Percentiles rank a stretch among this genome's conserved stretches.
These are phyloP conservation scores for Thereva nobilitata DNA, from an alignment of 2,888 invertebrate species.

Conservation along the genomic window DNA sequence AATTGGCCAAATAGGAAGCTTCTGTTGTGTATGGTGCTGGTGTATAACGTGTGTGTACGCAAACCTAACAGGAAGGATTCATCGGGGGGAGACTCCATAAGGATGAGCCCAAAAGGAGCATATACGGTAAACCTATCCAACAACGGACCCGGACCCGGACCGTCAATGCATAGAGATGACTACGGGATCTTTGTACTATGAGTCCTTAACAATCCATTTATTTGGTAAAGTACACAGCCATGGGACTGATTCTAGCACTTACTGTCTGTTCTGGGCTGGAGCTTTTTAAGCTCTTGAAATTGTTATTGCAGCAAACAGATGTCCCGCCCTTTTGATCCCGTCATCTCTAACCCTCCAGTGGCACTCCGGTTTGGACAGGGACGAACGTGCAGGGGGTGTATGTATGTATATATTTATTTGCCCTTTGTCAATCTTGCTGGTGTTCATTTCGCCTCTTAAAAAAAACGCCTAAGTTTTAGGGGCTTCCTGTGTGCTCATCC, in stretches of 20 bases:
- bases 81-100: too few species aligned
- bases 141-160: too few species aligned
- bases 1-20: conserved; percentile 22
- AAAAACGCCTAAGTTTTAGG: neutral
- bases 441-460: neutral
- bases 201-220: conserved; percentile 19
- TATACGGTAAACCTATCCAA: too few species aligned
- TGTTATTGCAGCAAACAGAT: conserved; percentile 21
- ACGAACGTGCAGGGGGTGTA: neutral
- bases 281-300: conserved; percentile 18
- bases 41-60: too few species aligned
- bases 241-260: conserved; percentile 9
- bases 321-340: conserved; percentile 16
- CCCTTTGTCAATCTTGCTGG: conserved; percentile 19
- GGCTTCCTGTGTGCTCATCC: neutral
- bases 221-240: conserved; percentile 2
- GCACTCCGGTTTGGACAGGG: neutral
- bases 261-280: conserved; percentile 8
- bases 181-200: too few species aligned
- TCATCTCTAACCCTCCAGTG: neutral
- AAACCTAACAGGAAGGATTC: too few species aligned
- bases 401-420: conserved; percentile 18
- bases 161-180: too few species aligned
- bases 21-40: too few species aligned
- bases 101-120: too few species aligned